Conservation (phyloP, 1,140 invertebrate genomes). For the Cydia splendana region DNA sequence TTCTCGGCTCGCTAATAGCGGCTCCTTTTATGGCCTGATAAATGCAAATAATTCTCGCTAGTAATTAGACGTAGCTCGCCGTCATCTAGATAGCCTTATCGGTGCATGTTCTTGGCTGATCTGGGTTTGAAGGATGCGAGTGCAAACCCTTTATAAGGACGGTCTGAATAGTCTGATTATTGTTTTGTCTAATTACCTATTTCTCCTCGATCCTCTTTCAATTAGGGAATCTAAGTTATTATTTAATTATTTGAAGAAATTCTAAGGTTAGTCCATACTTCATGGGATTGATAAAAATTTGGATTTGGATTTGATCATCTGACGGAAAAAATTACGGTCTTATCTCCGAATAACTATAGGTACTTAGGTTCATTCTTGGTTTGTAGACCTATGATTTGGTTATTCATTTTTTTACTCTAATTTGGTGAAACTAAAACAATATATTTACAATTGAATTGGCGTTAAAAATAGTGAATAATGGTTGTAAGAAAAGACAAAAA, state of each 20-base stretch:
- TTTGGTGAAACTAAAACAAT: no score
- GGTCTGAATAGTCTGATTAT: neutral
- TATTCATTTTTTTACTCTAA: no score
- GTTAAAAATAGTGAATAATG: no score
- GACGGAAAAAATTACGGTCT: no score
- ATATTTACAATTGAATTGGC: no score
- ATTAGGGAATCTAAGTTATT: neutral
- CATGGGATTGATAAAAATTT: no score
- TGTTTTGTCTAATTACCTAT: neutral
- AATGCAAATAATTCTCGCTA: slow-evolving; percentile 25
- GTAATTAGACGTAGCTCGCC: slow-evolving; percentile 12
- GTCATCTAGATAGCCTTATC: slow-evolving; percentile 13
- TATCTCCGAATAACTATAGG: no score
- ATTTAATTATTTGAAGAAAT: neutral
- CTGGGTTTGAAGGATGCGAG: slow-evolving; percentile 1
- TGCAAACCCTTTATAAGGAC: slow-evolving; percentile 1
- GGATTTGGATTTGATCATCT: no score
- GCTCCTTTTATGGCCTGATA: slow-evolving; percentile 16
- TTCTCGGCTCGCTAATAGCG: slow-evolving; percentile 14
- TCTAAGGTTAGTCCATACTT: no score
- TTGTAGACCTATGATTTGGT: no score
- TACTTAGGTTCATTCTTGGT: no score
- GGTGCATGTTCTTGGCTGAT: neutral
- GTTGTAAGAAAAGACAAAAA: neutral
- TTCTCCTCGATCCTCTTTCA: neutral